These are phyloP conservation scores for Halcyon chelicuti DNA, from an alignment of 2,797 vertebrate species.

Conservation along the genomic window DNA sequence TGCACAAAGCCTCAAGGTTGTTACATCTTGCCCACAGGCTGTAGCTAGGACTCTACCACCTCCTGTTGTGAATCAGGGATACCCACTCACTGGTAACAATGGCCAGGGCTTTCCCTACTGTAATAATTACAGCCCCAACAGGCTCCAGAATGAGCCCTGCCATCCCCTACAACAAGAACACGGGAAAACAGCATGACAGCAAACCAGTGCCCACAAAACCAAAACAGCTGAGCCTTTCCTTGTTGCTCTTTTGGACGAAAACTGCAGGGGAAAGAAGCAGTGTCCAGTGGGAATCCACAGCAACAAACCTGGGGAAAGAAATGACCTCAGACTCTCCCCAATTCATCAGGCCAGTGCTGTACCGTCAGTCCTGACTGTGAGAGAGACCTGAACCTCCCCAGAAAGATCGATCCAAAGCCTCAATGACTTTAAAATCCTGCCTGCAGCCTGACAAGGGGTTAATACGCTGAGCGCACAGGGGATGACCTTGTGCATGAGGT, in stretches of 20 bases:
- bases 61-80: background rate
- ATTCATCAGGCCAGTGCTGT: background rate
- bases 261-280: background rate
- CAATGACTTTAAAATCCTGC: background rate
- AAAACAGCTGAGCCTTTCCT: background rate
- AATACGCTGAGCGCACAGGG: rapidly evolving
- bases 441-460: background rate
- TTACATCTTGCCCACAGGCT: background rate
- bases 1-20: background rate
- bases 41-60: background rate
- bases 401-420: background rate
- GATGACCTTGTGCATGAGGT: background rate
- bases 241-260: background rate
- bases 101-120: background rate
- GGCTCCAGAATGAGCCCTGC: background rate
- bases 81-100: no score
- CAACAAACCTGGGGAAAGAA: background rate
- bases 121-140: background rate
- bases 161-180: background rate
- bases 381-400: background rate
- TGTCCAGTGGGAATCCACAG: background rate
- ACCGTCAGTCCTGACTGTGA: background rate
- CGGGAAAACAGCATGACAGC: background rate
- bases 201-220: background rate
- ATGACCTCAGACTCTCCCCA: background rate